Conservation (phyloP, 2,113 vertebrate species). For the Periophthalmodon schlosseri region DNA sequence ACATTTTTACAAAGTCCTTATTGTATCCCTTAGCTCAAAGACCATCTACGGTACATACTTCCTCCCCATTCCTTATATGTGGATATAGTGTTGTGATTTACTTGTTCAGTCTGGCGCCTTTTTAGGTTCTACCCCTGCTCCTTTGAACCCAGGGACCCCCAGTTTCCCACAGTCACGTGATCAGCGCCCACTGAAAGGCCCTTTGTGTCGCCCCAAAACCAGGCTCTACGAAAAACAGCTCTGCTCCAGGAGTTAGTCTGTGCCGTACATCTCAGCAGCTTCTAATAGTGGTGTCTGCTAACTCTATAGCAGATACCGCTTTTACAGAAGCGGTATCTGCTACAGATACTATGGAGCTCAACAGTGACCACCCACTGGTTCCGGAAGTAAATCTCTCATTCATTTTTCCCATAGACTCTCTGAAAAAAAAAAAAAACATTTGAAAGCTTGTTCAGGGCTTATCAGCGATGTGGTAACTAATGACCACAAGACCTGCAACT, state of each 20-base stretch:
- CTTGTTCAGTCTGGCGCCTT: conserved; percentile 18
- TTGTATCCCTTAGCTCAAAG: too few species aligned
- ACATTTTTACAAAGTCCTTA: too few species aligned
- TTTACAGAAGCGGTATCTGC: too few species aligned
- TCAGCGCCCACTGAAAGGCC: conserved; percentile 49
- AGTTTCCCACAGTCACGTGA: conserved; percentile 71
- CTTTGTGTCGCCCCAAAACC: conserved; percentile 61
- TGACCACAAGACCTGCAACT: too few species aligned
- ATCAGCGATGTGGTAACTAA: too few species aligned
- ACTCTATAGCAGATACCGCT: background rate
- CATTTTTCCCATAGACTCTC: too few species aligned
- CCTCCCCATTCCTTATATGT: background rate
- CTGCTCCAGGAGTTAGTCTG: conserved; percentile 50
- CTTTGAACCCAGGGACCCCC: conserved; percentile 39
- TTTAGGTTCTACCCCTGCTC: conserved; percentile 34
- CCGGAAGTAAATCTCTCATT: too few species aligned
- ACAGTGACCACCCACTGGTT: too few species aligned
- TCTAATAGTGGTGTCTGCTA: background rate
- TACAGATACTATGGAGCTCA: too few species aligned
- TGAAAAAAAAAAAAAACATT: too few species aligned
- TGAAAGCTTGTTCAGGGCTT: too few species aligned
- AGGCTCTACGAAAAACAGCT: conserved; percentile 40
- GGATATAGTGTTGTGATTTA: conserved; percentile 10
- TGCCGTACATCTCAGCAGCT: background rate
- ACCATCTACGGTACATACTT: background rate